phyloP scores from a whole-genome alignment of 2,113 vertebrate species.

The Coracopsis vasa region DNA sequence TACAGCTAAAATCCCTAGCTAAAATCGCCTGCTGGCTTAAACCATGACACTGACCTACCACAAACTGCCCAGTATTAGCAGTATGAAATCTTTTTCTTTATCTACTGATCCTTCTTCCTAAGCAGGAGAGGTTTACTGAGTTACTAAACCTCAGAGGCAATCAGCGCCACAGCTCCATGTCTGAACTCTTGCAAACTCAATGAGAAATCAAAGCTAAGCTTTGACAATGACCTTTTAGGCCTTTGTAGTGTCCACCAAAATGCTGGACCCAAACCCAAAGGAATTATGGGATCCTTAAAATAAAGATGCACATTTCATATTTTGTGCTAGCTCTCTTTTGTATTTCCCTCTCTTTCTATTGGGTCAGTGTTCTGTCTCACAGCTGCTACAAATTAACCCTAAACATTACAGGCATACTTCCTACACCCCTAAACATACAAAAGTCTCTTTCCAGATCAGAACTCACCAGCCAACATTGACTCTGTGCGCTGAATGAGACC shows the following conservation, averaged over 20 bases:
- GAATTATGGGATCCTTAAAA: background rate
- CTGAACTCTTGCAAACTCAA: background rate
- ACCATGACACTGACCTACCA: background rate
- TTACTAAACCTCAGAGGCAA: background rate
- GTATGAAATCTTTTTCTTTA: background rate
- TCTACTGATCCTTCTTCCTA: background rate
- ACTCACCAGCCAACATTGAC: background rate
- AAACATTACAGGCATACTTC: background rate
- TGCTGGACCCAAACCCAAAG: background rate
- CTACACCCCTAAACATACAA: background rate
- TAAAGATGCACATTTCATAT: background rate
- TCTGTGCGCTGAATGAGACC: background rate
- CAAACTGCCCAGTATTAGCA: accelerated
- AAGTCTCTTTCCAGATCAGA: background rate
- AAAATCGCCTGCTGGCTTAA: background rate
- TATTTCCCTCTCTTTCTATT: background rate
- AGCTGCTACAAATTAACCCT: background rate
- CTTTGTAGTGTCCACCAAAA: background rate
- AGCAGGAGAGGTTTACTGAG: background rate
- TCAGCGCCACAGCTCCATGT: background rate
- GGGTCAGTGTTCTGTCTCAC: background rate
- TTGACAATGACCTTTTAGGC: background rate
- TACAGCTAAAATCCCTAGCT: background rate
- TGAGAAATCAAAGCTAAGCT: background rate
- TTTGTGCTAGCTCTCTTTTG: background rate